These are phyloP conservation scores for Gari tellinella DNA, from an alignment of 2,888 invertebrate genomes.

Conservation along the genomic window DNA sequence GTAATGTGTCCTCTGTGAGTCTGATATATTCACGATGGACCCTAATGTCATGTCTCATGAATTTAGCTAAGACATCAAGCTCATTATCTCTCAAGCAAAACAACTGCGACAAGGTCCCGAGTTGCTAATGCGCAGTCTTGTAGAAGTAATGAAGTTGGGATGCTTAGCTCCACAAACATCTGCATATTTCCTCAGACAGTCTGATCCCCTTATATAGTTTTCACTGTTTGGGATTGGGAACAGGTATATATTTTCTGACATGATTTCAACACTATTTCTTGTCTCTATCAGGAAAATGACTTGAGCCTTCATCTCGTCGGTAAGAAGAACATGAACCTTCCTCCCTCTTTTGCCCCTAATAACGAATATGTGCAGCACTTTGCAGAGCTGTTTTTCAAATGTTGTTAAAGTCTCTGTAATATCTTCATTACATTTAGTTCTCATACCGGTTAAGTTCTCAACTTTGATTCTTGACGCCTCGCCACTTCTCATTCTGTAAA, in stretches of 20 bases:
- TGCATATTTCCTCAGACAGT: not conserved
- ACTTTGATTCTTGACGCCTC: slow-evolving; percentile 8
- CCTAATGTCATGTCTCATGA: slow-evolving; percentile 5
- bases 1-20: slow-evolving; percentile 6
- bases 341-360: slow-evolving; percentile 3
- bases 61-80: slow-evolving; percentile 1
- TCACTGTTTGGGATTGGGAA: too few relatives aligned
- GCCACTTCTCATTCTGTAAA: not conserved
- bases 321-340: not conserved
- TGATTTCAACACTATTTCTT: too few relatives aligned
- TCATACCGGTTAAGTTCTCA: not conserved
- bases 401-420: not conserved
- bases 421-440: not conserved
- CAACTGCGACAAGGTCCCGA: slow-evolving; percentile 4
- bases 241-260: too few relatives aligned
- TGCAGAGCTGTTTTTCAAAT: slow-evolving; percentile 1
- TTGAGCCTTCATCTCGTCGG: too few relatives aligned
- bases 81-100: slow-evolving; percentile 4
- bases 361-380: not conserved
- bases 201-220: too few relatives aligned
- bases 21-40: slow-evolving; percentile 5
- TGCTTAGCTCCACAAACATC: slow-evolving; percentile 1
- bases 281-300: too few relatives aligned
- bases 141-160: not conserved
- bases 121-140: slow-evolving; percentile 1